These are phyloP conservation scores for Equus quagga DNA, from an alignment of 2,113 vertebrate genomes.

Conservation along the genomic window DNA sequence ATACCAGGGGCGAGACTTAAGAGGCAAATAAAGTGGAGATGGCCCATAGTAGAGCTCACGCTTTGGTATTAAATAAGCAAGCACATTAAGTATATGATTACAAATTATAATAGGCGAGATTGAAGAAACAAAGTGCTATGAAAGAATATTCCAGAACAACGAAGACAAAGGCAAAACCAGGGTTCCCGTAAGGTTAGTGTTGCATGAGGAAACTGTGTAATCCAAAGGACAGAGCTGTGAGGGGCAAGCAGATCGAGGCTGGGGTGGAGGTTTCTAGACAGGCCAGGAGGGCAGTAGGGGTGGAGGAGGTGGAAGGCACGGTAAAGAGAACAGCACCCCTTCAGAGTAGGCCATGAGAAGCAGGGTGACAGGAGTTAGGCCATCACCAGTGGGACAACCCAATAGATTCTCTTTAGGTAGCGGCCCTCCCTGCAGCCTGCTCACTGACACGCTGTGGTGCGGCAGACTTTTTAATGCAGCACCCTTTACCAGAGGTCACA, in stretches of 20 bases:
- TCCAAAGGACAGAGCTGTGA: background rate
- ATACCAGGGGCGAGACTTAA: background rate
- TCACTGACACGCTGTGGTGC: background rate
- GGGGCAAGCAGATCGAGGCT: background rate
- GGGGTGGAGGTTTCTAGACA: background rate
- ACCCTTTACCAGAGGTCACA: background rate
- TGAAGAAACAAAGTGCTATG: background rate
- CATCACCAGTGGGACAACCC: background rate
- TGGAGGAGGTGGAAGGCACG: rapidly evolving
- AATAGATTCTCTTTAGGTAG: background rate
- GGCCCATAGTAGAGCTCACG: background rate
- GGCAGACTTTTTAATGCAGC: background rate
- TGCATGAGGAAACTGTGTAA: background rate
- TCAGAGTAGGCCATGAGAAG: background rate
- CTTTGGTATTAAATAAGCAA: background rate
- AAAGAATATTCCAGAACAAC: conserved; percentile 22
- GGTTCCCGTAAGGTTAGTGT: background rate
- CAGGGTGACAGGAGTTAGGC: background rate
- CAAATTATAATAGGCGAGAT: background rate
- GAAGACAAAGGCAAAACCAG: background rate
- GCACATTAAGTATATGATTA: background rate
- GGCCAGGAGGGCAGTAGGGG: background rate
- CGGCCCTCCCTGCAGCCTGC: background rate
- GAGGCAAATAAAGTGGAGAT: background rate
- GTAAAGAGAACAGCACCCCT: background rate